phyloP scores from a whole-genome alignment of 30 jellyfish, hydroid and myxozoan species.

The Aurelia aurita complex sp. Pacific region DNA sequence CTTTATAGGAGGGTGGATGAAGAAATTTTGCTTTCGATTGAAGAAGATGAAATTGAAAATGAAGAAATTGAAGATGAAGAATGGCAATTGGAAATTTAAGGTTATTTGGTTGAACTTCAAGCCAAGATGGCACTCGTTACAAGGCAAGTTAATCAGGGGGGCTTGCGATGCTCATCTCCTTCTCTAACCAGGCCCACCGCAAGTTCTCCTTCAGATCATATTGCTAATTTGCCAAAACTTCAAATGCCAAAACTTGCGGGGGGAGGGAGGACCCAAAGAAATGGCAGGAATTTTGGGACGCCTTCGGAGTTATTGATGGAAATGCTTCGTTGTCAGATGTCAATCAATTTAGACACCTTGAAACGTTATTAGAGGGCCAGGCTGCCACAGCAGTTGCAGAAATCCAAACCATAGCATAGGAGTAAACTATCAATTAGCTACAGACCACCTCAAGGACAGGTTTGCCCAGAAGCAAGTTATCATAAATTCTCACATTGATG shows the following conservation, averaged over 20 bases:
- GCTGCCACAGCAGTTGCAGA: constrained; percentile 49
- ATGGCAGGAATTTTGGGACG: constrained; percentile 55
- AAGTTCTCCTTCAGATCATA: constrained; percentile 2
- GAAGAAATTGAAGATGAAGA: constrained; percentile 33
- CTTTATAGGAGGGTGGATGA: background rate
- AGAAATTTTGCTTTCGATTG: constrained; percentile 22
- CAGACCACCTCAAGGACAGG: too few species aligned
- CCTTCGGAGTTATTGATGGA: constrained; percentile 12
- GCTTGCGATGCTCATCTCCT: background rate
- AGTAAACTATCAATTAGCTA: background rate
- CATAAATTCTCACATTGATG: constrained; percentile 10
- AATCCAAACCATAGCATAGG: constrained; percentile 14
- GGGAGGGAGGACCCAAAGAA: constrained; percentile 3
- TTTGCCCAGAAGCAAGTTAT: too few species aligned
- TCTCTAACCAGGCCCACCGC: background rate
- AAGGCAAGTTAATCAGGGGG: background rate
- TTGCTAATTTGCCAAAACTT: constrained; percentile 33
- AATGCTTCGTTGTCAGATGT: constrained; percentile 20
- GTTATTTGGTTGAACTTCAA: constrained; percentile 16
- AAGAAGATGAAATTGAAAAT: constrained; percentile 30
- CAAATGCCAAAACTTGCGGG: constrained; percentile 31
- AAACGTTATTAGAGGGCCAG: constrained; percentile 19
- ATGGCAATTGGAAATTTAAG: constrained; percentile 46
- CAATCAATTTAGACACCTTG: constrained; percentile 25
- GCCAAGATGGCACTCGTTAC: constrained; percentile 12